phyloP scores from a whole-genome alignment of 2,888 invertebrate genomes.

The Minunthozetes semirufus region DNA sequence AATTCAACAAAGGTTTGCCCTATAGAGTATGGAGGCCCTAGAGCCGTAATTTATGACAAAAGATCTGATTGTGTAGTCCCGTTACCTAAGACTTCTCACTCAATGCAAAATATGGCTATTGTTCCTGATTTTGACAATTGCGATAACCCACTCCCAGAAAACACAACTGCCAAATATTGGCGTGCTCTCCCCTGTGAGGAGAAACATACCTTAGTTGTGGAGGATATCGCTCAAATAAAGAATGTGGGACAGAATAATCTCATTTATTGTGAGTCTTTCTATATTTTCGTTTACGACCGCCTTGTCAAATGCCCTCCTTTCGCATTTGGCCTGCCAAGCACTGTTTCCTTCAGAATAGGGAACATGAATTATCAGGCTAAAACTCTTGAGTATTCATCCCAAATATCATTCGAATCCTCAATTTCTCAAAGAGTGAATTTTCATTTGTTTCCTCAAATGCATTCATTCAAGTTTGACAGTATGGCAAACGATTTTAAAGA shows the following conservation, averaged over 20 bases:
- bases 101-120: background rate
- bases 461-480: background rate
- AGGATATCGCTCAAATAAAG: constrained; percentile 1
- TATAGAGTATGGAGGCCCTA: background rate
- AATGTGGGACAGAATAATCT: background rate
- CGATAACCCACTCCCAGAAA: background rate
- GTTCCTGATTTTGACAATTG: background rate
- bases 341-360: background rate
- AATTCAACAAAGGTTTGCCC: background rate
- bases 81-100: background rate
- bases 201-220: background rate
- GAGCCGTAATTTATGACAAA: background rate
- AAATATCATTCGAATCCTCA: background rate
- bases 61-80: background rate
- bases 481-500: too few relatives aligned
- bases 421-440: background rate
- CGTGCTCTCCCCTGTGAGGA: background rate
- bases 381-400: too few relatives aligned
- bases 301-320: background rate
- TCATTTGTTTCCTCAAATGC: background rate
- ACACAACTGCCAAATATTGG: background rate
- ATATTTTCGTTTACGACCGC: background rate
- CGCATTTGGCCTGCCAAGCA: background rate
- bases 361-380: background rate
- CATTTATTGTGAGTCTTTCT: background rate